Evolutionary conservation across 2,797 vertebrate species (phyloP).

Genomic region (Myotis pilosus): DNA sequence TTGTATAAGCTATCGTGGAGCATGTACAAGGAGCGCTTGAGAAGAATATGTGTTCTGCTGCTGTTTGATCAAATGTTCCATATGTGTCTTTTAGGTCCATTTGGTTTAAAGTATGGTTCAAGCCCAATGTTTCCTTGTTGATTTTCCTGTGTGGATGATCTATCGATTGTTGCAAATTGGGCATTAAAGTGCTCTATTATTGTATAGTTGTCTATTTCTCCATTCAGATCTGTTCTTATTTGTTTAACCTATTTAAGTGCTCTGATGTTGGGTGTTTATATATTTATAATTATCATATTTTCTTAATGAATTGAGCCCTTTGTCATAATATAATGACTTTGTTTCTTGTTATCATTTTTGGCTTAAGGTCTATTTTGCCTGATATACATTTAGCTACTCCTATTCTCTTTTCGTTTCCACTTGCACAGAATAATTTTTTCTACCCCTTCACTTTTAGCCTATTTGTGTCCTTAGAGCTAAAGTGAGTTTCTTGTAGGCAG

Average conservation of each 20-base stretch:
- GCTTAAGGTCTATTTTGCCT: not conserved
- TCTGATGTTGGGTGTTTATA: not conserved
- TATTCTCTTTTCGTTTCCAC: not conserved
- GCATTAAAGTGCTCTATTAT: not conserved
- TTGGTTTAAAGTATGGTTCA: not conserved
- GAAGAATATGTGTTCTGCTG: not conserved
- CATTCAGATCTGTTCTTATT: not conserved
- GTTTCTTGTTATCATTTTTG: not conserved
- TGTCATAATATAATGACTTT: not conserved
- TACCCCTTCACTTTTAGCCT: not conserved
- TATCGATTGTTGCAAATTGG: not conserved
- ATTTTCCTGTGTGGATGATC: not conserved
- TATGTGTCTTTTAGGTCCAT: not conserved
- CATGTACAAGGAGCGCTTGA: not conserved
- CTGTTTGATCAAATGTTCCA: not conserved
- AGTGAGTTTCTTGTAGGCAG: not conserved
- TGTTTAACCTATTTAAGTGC: not conserved
- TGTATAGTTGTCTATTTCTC: not conserved
- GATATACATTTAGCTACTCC: not conserved
- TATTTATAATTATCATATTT: not conserved
- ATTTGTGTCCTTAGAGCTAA: not conserved
- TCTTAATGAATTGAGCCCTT: not conserved
- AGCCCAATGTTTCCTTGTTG: not conserved
- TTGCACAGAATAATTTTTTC: not conserved
- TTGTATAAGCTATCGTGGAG: not conserved